Evolutionary conservation across 2,113 vertebrate genomes (phyloP).

Genomic region (Urocolius indicus): DNA sequence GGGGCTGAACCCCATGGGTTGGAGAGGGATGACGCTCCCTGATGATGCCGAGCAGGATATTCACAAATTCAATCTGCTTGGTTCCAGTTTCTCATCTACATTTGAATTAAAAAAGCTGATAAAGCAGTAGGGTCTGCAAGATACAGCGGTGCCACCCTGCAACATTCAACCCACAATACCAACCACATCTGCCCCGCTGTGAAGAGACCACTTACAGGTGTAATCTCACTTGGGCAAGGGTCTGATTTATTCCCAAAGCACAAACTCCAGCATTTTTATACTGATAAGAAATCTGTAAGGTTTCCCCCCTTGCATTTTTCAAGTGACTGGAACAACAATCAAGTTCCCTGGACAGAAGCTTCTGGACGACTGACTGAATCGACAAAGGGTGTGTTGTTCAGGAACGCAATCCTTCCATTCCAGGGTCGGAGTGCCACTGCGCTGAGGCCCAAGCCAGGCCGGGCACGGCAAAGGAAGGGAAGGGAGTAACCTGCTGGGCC

Average conservation of each 20-base stretch:
- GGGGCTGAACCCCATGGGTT: neutral
- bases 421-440: neutral
- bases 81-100: neutral
- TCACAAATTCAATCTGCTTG: neutral
- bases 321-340: constrained; percentile 12
- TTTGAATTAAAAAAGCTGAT: fast-evolving
- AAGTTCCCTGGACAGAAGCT: neutral
- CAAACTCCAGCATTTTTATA: neutral
- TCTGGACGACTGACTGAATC: neutral
- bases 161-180: neutral
- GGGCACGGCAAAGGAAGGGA: neutral
- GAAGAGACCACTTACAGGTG: neutral
- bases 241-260: fast-evolving
- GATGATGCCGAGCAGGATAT: neutral
- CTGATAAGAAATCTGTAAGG: neutral
- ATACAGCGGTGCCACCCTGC: neutral
- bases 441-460: neutral
- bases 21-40: neutral
- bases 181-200: fast-evolving
- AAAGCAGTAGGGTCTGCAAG: neutral
- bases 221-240: neutral
- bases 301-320: neutral
- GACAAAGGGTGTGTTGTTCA: constrained; percentile 1
- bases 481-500: neutral
- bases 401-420: neutral